Conservation (phyloP, 2,888 invertebrate genomes). For the Cheilosia vernalis region DNA sequence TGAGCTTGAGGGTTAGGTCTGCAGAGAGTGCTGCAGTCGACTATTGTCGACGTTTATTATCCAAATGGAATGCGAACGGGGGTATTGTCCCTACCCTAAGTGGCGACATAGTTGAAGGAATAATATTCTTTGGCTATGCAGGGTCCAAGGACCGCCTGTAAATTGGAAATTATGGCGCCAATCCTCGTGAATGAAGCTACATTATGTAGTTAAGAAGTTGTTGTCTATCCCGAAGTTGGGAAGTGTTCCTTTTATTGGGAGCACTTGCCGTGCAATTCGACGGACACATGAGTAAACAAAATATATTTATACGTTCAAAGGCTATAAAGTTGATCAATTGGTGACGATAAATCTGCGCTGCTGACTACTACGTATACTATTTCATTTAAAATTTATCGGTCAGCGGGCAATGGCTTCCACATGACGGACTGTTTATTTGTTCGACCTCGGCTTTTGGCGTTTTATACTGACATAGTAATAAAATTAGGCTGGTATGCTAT, state of each 20-base stretch:
- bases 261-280: too few relatives aligned
- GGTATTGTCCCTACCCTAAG: slow-evolving; percentile 36
- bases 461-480: too few relatives aligned
- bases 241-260: slow-evolving; percentile 9
- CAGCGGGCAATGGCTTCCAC: too few relatives aligned
- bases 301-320: too few relatives aligned
- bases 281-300: too few relatives aligned
- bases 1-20: slow-evolving; percentile 6
- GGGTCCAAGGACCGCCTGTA: slow-evolving; percentile 25
- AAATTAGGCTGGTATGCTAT: too few relatives aligned
- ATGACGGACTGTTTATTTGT: too few relatives aligned
- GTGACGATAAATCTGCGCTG: too few relatives aligned
- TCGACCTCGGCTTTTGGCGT: too few relatives aligned
- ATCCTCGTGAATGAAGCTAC: not conserved
- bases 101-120: slow-evolving; percentile 28
- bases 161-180: slow-evolving; percentile 59
- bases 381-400: too few relatives aligned
- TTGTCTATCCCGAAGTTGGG: not conserved
- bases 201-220: slow-evolving; percentile 49
- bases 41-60: slow-evolving; percentile 53
- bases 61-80: slow-evolving; percentile 40
- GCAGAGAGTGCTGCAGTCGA: slow-evolving; percentile 17
- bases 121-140: slow-evolving; percentile 23
- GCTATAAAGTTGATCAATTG: too few relatives aligned
- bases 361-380: too few relatives aligned